A percentile compares a stretch with the other conserved stretches of the same genome.
These are phyloP conservation scores for Fabriciana adippe DNA, from an alignment of 2,888 invertebrate genomes.

Conservation along the genomic window DNA sequence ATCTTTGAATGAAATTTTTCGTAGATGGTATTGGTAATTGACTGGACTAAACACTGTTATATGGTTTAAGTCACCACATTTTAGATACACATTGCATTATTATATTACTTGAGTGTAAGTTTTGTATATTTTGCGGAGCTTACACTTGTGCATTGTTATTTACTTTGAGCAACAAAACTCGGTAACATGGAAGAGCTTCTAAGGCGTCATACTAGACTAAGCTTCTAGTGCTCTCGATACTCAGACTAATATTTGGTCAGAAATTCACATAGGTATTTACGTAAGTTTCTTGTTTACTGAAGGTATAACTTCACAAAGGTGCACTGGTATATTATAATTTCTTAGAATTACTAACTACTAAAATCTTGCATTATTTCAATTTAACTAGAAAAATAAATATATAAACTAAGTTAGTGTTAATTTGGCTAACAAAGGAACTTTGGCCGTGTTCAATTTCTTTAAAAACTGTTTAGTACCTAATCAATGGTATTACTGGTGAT, in stretches of 20 bases:
- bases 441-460: no score
- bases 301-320: neutral
- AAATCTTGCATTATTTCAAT: no score
- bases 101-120: neutral
- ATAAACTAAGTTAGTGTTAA: no score
- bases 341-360: neutral
- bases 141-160: neutral
- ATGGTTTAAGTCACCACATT: no score
- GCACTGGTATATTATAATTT: neutral
- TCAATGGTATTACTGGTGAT: no score
- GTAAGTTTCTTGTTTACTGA: neutral
- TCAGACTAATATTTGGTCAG: slow-evolving; percentile 14
- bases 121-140: neutral
- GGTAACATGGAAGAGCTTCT: slow-evolving; percentile 6
- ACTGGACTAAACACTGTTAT: no score
- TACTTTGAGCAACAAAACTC: slow-evolving; percentile 1
- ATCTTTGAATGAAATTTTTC: no score
- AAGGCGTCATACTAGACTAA: neutral
- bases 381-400: no score
- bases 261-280: slow-evolving; percentile 1
- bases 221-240: neutral
- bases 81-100: no score
- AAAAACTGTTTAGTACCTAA: no score
- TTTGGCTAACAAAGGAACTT: no score
- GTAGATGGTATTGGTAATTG: no score